Evolutionary conservation across 1,140 invertebrate genomes (phyloP), one percentile per base, ranked within the genome.

Genomic region (Callitettix versicolor): DNA sequence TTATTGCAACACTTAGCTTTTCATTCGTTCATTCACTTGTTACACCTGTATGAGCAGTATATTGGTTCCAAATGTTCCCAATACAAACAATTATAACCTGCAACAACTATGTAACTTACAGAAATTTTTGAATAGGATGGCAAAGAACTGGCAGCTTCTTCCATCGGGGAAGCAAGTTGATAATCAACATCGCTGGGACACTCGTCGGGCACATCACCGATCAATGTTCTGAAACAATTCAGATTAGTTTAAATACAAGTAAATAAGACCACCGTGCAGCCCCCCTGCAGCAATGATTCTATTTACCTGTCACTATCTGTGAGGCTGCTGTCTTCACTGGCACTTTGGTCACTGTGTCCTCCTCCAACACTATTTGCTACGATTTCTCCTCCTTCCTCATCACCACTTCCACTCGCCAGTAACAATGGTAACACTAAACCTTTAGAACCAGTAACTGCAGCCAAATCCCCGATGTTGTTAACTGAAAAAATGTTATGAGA

Each of bases 251-350:
- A 11, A 47, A 15, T 6, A n/a, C n/a, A n/a, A n/a, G n/a, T n/a
- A n/a, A n/a, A n/a, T n/a, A n/a, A n/a, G n/a, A n/a, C n/a, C n/a
- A n/a, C n/a, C n/a, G n/a, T n/a, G n/a, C n/a, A n/a, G n/a, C n/a
- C n/a, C n/a, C n/a, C n/a, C n/a, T n/a, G n/a, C n/a, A n/a, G n/a
- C n/a, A n/a, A n/a, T n/a, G n/a, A n/a, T n/a, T n/a, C 14, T 1
- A 14, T 42, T 62, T 60, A 70, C 66, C 73, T 66, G 52, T 88
- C 85, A 58, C 84, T 84, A 62, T 87, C 84, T 56, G 84, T 87
- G 15, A 86, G 71, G 64, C 83, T 86, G 62, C 82, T 85, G 65
- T 88, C 85, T 65, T 88, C 85, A 64, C 80, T 85, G 61, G 82
- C 83, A 67, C 83, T 86, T 60, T 83, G 80, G 62, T 79, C 77